Evolutionary conservation across 2,888 invertebrate species (phyloP), one percentile per base, ranked within the genome.

Genomic region (Spilosoma lubricipeda): DNA sequence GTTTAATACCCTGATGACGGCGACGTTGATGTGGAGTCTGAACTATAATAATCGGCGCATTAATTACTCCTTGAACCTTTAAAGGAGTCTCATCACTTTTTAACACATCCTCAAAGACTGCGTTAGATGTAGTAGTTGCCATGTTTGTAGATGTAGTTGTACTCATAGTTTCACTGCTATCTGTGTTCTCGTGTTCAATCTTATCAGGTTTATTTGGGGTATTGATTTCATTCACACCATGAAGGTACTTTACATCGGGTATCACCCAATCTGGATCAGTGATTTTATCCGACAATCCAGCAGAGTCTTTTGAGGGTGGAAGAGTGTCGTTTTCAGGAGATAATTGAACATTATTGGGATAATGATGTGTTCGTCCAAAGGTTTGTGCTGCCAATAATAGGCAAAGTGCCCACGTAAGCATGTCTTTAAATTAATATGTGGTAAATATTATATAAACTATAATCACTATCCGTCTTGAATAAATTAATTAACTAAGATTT

Each of bases 181-280:
- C 85, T 79, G 91, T 91, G 65, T 90, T 87, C 80, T 89, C 87
- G 71, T 84, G 80, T 77, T 91, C 90, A 9, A 90, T 76, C 72
- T 89, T 89, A 2, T 89, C 82, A 8, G 87, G 87, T 74, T 91
- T 88, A 66, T n/a, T n/a, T n/a, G 89, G 87, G 18, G 75, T 82
- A 74, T 87, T 85, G 39, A 79, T 78, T 74, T 91, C 90, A 74
- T 91, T 85, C 67, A 88, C 91, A 74, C 87, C 89, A 78, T 80
- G 91, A 52, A 86, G 75, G 9, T 91, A 79, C 72, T 85, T 89
- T 9, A 87, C 77, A 56, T 87, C 81, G 5, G 86, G 88, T 30
- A 84, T 77, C 42, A 77, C 75, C 9, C 83, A 69, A 74, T 83
- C 65, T 33, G 20, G 13, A 20, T 64, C 33, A 30, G 30, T 77